Evolutionary conservation across 2,113 vertebrate species (phyloP).

Genomic region (Psittacula cyanocephala): DNA sequence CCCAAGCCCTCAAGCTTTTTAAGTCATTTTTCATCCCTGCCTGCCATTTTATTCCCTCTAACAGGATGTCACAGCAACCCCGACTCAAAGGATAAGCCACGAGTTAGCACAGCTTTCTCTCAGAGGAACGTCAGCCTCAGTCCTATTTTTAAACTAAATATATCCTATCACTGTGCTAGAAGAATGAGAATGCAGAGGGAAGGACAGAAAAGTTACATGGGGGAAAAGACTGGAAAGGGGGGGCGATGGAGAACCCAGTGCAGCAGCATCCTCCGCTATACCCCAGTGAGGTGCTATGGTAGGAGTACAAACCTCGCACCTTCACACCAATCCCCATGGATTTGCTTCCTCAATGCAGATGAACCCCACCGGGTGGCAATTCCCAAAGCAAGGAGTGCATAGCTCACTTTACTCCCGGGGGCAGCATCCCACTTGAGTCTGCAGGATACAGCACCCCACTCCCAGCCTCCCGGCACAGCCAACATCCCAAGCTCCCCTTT

Average conservation of each 20-base stretch:
- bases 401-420: background rate
- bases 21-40: background rate
- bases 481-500: background rate
- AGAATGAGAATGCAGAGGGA: background rate
- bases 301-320: accelerated
- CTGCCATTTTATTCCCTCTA: conserved; percentile 20
- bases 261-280: background rate
- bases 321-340: accelerated
- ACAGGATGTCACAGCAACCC: background rate
- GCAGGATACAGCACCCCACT: accelerated
- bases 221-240: background rate
- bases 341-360: accelerated
- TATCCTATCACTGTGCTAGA: background rate
- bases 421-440: background rate
- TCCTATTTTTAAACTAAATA: conserved; percentile 57
- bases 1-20: background rate
- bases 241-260: accelerated
- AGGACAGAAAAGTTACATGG: background rate
- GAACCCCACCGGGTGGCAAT: accelerated
- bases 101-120: conserved; percentile 50
- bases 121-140: conserved; percentile 35
- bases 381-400: background rate
- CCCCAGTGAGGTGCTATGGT: accelerated
- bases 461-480: background rate
- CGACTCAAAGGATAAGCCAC: background rate